These are phyloP conservation scores for Zapus hudsonius DNA, from an alignment of 2,113 vertebrate species.

Conservation along the genomic window DNA sequence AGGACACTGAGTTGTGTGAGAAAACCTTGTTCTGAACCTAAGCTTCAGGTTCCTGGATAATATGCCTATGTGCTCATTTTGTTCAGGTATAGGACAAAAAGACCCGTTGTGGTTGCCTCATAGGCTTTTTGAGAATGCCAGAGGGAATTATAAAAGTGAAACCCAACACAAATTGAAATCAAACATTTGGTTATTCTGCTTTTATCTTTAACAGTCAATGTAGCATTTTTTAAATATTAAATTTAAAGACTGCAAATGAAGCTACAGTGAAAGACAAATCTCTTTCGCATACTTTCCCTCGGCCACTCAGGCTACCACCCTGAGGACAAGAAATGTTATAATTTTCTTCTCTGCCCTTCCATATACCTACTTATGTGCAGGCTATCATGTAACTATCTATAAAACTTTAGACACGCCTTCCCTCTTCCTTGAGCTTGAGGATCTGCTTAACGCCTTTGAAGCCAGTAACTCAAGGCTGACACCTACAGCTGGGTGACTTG, in stretches of 20 bases:
- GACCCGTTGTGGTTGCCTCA: not conserved
- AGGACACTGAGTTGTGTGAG: not conserved
- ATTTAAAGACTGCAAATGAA: not conserved
- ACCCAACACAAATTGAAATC: not conserved
- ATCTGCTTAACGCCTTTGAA: constrained; percentile 11
- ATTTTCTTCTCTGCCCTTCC: not conserved
- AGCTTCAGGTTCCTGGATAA: not conserved
- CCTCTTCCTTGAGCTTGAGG: not conserved
- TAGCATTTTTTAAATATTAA: not conserved
- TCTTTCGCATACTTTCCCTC: not conserved
- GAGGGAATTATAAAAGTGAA: not conserved
- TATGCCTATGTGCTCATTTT: not conserved
- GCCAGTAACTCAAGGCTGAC: not conserved
- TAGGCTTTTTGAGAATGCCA: not conserved
- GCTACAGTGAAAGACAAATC: not conserved
- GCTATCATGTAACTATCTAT: not conserved
- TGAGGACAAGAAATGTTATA: not conserved
- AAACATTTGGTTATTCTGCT: not conserved
- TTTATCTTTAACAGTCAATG: not conserved
- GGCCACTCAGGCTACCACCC: not conserved
- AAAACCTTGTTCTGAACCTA: not conserved
- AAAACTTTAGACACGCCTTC: not conserved
- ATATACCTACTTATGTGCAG: not conserved
- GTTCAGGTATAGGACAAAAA: not conserved
- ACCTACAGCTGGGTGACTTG: not conserved